phyloP scores from a whole-genome alignment of 2,888 invertebrate species.

The Dryadula phaetusa region DNA sequence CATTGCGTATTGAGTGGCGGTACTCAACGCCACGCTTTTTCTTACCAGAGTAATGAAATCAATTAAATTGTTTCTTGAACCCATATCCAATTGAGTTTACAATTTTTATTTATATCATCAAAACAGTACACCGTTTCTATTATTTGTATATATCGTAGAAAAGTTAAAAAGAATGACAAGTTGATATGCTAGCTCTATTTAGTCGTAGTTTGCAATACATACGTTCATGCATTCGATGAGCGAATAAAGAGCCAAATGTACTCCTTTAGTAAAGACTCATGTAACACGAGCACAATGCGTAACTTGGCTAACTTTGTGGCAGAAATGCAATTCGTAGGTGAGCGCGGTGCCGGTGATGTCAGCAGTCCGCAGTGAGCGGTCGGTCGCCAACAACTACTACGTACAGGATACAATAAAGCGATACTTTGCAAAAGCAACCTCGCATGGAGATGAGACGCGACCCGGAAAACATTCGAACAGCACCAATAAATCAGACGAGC shows the following conservation, averaged over 20 bases:
- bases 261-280: neutral
- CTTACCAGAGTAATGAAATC: too few species aligned
- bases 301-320: neutral
- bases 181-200: neutral
- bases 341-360: neutral
- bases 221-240: too few species aligned
- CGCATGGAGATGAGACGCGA: slow-evolving; percentile 27
- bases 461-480: slow-evolving; percentile 18
- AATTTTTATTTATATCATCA: neutral
- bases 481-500: slow-evolving; percentile 48
- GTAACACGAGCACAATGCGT: too few species aligned
- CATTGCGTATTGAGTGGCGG: too few species aligned
- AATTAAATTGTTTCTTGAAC: too few species aligned
- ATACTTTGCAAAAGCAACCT: slow-evolving; percentile 6
- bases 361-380: neutral
- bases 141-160: neutral
- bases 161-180: neutral
- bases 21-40: too few species aligned
- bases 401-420: neutral
- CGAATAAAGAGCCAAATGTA: neutral
- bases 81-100: too few species aligned
- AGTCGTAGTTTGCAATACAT: neutral
- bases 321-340: neutral
- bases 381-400: neutral
- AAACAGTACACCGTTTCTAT: neutral